Conservation (phyloP, 2,113 vertebrate species). For the mouse (Mus musculus) region GRCm39 chr6:147137501-147138000, state of each 20-base stretch:
- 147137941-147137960: slow-evolving; percentile 2
- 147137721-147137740: background rate
- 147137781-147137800: background rate
- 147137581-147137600: background rate
- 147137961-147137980: background rate
- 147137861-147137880: background rate
- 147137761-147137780: background rate
- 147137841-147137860: background rate
- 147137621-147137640: background rate
- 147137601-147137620: background rate
- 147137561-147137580: background rate
- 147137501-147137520: background rate
- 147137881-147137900: background rate
- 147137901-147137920: background rate
- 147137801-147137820: background rate
- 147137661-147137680: background rate
- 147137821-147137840: background rate
- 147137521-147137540: background rate
- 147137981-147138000: background rate
- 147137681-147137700: background rate
- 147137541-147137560: background rate
- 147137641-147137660: background rate
- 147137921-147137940: background rate
- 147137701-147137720: background rate
- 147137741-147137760: background rate